Percentiles rank a stretch among this genome's conserved stretches.
Conservation (phyloP, 2,888 invertebrate species). For the Gymnocheta viridis region DNA sequence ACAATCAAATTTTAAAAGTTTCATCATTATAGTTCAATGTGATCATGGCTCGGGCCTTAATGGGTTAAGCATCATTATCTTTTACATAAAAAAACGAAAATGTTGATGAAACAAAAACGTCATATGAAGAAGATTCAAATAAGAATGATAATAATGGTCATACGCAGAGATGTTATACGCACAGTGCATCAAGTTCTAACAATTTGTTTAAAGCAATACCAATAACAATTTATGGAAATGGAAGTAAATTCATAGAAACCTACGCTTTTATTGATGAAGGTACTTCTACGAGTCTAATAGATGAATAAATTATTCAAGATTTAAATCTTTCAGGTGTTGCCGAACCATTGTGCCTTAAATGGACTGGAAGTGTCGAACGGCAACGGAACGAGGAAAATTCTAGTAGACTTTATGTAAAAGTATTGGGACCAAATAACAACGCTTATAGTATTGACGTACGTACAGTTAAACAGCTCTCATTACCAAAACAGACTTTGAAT, state of each 20-base stretch:
- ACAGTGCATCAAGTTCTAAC: neutral
- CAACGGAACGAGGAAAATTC: slow-evolving; percentile 34
- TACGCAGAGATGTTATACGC: neutral
- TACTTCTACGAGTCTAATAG: no score
- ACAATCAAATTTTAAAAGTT: no score
- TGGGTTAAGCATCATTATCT: neutral
- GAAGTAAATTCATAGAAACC: no score
- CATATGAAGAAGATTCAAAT: neutral
- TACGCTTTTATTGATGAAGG: no score
- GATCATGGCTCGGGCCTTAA: no score
- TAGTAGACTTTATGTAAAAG: neutral
- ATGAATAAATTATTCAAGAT: neutral
- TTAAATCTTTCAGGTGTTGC: neutral
- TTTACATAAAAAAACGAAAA: neutral
- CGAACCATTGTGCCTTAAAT: neutral
- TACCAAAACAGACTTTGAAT: neutral
- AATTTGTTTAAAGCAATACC: neutral
- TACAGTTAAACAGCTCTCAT: neutral
- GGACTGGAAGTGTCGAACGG: neutral
- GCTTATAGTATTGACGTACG: neutral
- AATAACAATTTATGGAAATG: no score
- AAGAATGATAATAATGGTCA: neutral
- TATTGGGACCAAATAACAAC: neutral
- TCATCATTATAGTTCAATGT: no score
- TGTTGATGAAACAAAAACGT: neutral